Percentiles rank a stretch among this genome's conserved stretches.
phyloP scores from a whole-genome alignment of 1,140 invertebrate genomes.

The Scaptomyza pallida region DNA sequence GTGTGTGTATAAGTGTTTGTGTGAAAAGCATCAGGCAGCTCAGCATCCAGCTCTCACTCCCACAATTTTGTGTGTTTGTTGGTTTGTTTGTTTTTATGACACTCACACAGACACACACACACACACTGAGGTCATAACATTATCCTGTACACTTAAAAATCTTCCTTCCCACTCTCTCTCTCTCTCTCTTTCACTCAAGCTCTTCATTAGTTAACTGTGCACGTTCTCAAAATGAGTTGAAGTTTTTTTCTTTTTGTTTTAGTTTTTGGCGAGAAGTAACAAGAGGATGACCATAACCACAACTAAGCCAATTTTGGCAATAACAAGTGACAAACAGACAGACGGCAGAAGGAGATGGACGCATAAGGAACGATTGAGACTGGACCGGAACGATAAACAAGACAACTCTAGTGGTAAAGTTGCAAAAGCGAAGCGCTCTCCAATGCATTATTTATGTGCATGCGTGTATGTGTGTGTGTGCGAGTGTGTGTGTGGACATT shows the following conservation, averaged over 20 bases:
- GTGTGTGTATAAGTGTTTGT: slow-evolving; percentile 13
- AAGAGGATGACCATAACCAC: slow-evolving; percentile 55
- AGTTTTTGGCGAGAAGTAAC: slow-evolving; percentile 33
- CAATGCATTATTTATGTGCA: slow-evolving; percentile 59
- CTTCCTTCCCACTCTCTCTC: slow-evolving; percentile 9
- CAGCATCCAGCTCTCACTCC: too few species aligned
- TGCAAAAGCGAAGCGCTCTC: slow-evolving; percentile 59
- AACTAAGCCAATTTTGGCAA: slow-evolving; percentile 72
- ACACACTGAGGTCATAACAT: slow-evolving; percentile 55
- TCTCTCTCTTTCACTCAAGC: slow-evolving; percentile 9
- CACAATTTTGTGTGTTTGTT: background rate
- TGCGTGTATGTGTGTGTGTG: slow-evolving; percentile 14
- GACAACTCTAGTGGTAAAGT: slow-evolving; percentile 48
- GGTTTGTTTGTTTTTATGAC: slow-evolving; percentile 20
- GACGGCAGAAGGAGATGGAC: slow-evolving; percentile 30
- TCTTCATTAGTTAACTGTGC: slow-evolving; percentile 69
- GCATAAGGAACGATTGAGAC: slow-evolving; percentile 43
- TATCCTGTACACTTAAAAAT: slow-evolving; percentile 49
- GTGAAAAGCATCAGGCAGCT: too few species aligned
- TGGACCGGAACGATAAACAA: slow-evolving; percentile 63
- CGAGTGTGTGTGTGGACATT: slow-evolving; percentile 51
- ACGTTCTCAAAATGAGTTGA: slow-evolving; percentile 72
- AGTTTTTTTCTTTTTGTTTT: slow-evolving; percentile 33
- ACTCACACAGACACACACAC: background rate
- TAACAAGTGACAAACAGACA: slow-evolving; percentile 76